Conservation (phyloP, 2,113 vertebrate genomes). For the Synchiropus splendidus region DNA sequence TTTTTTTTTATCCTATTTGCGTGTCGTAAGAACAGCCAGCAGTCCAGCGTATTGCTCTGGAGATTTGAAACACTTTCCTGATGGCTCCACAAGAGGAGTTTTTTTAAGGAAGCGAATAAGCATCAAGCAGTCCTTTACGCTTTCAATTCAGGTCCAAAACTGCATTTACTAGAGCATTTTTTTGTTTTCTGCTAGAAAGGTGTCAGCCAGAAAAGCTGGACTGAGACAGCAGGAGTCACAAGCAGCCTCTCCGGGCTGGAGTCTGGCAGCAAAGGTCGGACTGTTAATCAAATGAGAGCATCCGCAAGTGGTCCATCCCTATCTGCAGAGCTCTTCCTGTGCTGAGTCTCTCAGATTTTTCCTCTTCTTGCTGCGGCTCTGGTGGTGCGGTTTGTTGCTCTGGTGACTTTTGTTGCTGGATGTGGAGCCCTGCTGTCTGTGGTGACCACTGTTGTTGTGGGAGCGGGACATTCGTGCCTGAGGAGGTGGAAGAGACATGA, state of each 20-base stretch:
- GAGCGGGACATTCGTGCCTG: slow-evolving; percentile 78
- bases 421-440: slow-evolving; percentile 74
- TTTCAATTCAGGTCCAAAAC: slow-evolving; percentile 49
- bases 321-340: slow-evolving; percentile 91
- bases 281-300: slow-evolving; percentile 26
- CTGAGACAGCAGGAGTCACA: slow-evolving; percentile 27
- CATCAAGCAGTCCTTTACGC: slow-evolving; percentile 30
- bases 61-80: slow-evolving; percentile 44
- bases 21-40: slow-evolving; percentile 13
- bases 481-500: slow-evolving; percentile 30
- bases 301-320: slow-evolving; percentile 53
- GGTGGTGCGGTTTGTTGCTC: slow-evolving; percentile 82
- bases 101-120: slow-evolving; percentile 33
- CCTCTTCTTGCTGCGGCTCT: slow-evolving; percentile 89
- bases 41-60: slow-evolving; percentile 51
- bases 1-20: slow-evolving; percentile 31
- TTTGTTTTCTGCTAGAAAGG: slow-evolving; percentile 43
- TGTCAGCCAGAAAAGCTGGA: slow-evolving; percentile 29
- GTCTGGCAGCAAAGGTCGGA: slow-evolving; percentile 43
- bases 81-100: slow-evolving; percentile 41
- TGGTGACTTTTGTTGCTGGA: slow-evolving; percentile 79
- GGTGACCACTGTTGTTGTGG: slow-evolving; percentile 81
- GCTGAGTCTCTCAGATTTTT: slow-evolving; percentile 85
- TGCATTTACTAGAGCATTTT: slow-evolving; percentile 25
- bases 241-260: slow-evolving; percentile 39